Base-by-base conservation (phyloP, 2,888 invertebrate species). In the Eugnorisma glareosa region DNA sequence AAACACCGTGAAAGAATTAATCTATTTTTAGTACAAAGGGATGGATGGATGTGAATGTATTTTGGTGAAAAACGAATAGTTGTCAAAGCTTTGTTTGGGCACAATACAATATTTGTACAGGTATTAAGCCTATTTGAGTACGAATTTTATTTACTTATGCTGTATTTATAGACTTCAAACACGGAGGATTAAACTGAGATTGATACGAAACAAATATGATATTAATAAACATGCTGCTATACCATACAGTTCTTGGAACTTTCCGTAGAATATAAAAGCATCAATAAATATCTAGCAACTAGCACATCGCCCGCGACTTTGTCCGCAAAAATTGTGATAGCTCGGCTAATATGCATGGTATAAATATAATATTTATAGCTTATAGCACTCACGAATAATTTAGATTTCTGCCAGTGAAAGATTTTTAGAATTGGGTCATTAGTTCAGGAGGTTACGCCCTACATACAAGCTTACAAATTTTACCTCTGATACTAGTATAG, bases 11-110 rank as follows among this genome's bases (percentile, higher is more conserved):
- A 48, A 64, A 11, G 6, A 4, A 45, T 59, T 28, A 8, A 40
- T n/a, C 43, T 7, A 28, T 51, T 45, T 31, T 21, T 31, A 31
- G 21, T 43, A 64, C 48, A 57, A 57, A 66, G 6, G 35, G 21
- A 57, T 64, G 61, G n/a, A n/a, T 61, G 40, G 11, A 6, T 24
- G n/a, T 28, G n/a, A n/a, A 18, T 15, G 21, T 74, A 43, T 43
- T 81, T 51, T 28, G 40, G 6, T 18, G 21, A 40, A 28, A 40
- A 66, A 43, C 7, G 8, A 43, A 81, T 48, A 61, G 24, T 66
- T 61, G 4, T 66, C 57, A 59, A 66, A 81, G 48, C 64, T 48
- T 45, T 80, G 21, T 40, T n/a, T 13, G 18, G 4, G 4, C 10
- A 64, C n/a, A 66, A 73, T 48, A 48, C 10, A 21, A 28, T 43